A percentile compares a stretch with the other conserved stretches of the same genome.
phyloP scores from a whole-genome alignment of 2,888 invertebrate genomes.

The Torymus auratus region DNA sequence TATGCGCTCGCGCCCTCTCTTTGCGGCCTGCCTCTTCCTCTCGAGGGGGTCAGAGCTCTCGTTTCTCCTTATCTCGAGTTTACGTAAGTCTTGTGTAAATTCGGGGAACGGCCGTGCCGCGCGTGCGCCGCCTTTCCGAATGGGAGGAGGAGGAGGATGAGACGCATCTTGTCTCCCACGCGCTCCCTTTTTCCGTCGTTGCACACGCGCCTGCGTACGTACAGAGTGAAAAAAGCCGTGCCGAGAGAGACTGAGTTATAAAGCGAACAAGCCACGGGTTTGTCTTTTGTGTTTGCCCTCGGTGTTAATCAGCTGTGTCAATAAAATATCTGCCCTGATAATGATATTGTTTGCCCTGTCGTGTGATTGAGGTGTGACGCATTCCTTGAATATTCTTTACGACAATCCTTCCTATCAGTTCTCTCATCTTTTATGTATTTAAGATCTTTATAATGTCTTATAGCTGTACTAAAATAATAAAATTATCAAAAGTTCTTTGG shows the following conservation, averaged over 20 bases:
- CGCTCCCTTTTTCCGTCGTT: no score
- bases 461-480: no score
- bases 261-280: slow-evolving; percentile 40
- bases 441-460: no score
- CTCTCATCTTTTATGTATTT: no score
- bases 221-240: slow-evolving; percentile 26
- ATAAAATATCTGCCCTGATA: slow-evolving; percentile 20
- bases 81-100: slow-evolving; percentile 52
- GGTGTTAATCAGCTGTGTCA: slow-evolving; percentile 43
- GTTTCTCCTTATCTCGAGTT: slow-evolving; percentile 57
- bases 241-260: slow-evolving; percentile 20
- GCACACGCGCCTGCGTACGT: not conserved
- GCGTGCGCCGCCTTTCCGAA: slow-evolving; percentile 18
- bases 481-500: no score
- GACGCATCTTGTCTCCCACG: slow-evolving; percentile 14
- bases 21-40: not conserved
- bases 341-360: slow-evolving; percentile 5
- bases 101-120: slow-evolving; percentile 23
- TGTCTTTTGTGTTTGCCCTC: slow-evolving; percentile 27
- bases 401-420: not conserved
- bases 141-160: slow-evolving; percentile 15
- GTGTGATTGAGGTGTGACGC: not conserved
- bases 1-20: slow-evolving; percentile 27
- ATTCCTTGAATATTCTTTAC: not conserved
- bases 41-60: slow-evolving; percentile 23